These are phyloP conservation scores for Ceyx margarethae DNA, from an alignment of 2,113 vertebrate genomes.

Conservation along the genomic window DNA sequence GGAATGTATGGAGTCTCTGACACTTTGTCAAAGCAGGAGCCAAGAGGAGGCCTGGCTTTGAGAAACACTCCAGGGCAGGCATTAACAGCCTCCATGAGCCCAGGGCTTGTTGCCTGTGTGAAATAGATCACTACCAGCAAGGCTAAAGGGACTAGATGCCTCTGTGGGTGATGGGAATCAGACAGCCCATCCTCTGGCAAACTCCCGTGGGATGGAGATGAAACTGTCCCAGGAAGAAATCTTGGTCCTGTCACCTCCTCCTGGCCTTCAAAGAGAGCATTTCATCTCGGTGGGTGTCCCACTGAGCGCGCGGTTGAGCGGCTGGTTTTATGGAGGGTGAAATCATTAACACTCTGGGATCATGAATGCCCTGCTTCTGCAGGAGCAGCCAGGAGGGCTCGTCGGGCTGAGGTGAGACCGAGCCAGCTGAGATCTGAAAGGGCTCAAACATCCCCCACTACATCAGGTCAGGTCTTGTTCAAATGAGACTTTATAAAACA, in stretches of 20 bases:
- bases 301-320: fast-evolving
- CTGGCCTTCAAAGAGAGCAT: not conserved
- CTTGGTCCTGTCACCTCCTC: not conserved
- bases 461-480: slow-evolving; percentile 12
- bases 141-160: not conserved
- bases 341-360: not conserved
- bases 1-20: fast-evolving
- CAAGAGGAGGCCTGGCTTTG: not conserved
- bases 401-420: fast-evolving
- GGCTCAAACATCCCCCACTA: not conserved
- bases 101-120: not conserved
- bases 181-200: not conserved
- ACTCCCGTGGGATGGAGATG: not conserved
- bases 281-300: slow-evolving; percentile 29
- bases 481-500: not conserved
- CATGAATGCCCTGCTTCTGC: slow-evolving; percentile 34
- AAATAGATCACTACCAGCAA: not conserved
- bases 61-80: not conserved
- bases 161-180: fast-evolving
- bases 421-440: slow-evolving; percentile 32
- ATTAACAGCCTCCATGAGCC: not conserved
- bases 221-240: slow-evolving; percentile 19
- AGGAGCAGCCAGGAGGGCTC: not conserved
- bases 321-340: slow-evolving; percentile 2
- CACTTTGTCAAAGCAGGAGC: not conserved